Conservation (phyloP, 2,113 vertebrate species). For the Alligator mississippiensis region DNA sequence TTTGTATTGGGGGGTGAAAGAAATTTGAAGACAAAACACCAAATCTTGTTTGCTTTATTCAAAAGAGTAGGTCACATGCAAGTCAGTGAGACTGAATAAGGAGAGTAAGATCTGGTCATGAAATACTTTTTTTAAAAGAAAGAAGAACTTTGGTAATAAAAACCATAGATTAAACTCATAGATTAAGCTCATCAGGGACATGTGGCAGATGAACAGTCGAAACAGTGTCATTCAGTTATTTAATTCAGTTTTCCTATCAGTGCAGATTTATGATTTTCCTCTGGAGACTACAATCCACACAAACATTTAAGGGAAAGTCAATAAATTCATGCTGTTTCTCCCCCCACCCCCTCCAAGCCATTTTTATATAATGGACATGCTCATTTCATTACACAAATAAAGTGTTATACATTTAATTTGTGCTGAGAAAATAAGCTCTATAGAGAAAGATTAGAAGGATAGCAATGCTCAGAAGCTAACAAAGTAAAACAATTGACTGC, state of each 20-base stretch:
- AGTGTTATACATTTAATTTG: background rate
- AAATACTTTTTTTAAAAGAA: conserved; percentile 9
- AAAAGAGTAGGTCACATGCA: background rate
- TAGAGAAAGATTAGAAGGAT: background rate
- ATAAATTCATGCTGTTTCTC: background rate
- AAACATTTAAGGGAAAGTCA: conserved; percentile 9
- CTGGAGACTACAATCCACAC: background rate
- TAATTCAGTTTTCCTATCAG: conserved; percentile 39
- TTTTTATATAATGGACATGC: background rate
- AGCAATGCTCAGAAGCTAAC: background rate
- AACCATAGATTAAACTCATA: background rate
- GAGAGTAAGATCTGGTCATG: conserved; percentile 18
- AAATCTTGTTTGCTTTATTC: conserved; percentile 5
- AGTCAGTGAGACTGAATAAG: conserved; percentile 11
- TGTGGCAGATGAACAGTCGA: background rate
- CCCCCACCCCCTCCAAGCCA: no score
- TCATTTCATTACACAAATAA: background rate
- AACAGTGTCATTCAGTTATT: background rate
- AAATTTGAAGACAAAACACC: conserved; percentile 42
- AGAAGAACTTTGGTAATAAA: background rate
- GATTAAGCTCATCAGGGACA: conserved; percentile 40
- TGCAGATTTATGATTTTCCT: conserved; percentile 33
- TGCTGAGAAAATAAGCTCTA: background rate
- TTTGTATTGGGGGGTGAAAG: conserved; percentile 27
- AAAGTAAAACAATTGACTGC: background rate